These are phyloP conservation scores for Ruditapes philippinarum DNA, from an alignment of 1,140 invertebrate species.

Conservation along the genomic window DNA sequence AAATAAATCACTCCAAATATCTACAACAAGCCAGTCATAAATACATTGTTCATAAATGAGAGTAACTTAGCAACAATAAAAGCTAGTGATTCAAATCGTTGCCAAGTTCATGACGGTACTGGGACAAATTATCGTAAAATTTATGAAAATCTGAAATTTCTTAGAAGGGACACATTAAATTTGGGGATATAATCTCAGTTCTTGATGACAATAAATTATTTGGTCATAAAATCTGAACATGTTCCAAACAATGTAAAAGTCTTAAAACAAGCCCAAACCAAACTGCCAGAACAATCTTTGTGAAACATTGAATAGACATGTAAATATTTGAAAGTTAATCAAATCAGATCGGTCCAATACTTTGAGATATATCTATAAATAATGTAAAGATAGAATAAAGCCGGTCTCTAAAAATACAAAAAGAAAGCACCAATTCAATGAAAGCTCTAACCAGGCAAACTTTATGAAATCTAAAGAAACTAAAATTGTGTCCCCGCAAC, in stretches of 20 bases:
- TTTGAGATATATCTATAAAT: too few relatives aligned
- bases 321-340: too few relatives aligned
- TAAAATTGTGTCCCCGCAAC: too few relatives aligned
- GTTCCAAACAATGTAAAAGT: too few relatives aligned
- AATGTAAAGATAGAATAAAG: too few relatives aligned
- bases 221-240: neutral
- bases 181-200: neutral
- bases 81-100: constrained; percentile 10
- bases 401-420: too few relatives aligned
- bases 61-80: constrained; percentile 41
- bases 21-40: constrained; percentile 38
- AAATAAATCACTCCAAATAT: constrained; percentile 42
- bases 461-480: too few relatives aligned
- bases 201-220: neutral
- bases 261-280: too few relatives aligned
- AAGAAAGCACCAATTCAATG: neutral
- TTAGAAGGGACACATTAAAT: constrained; percentile 45
- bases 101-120: neutral
- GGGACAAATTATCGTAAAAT: constrained; percentile 36
- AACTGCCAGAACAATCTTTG: too few relatives aligned
- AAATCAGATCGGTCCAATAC: too few relatives aligned
- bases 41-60: constrained; percentile 13
- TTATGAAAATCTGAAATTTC: constrained; percentile 45
- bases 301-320: too few relatives aligned
- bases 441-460: too few relatives aligned